phyloP scores from a whole-genome alignment of 2,888 invertebrate species.

The Acronicta leporina region DNA sequence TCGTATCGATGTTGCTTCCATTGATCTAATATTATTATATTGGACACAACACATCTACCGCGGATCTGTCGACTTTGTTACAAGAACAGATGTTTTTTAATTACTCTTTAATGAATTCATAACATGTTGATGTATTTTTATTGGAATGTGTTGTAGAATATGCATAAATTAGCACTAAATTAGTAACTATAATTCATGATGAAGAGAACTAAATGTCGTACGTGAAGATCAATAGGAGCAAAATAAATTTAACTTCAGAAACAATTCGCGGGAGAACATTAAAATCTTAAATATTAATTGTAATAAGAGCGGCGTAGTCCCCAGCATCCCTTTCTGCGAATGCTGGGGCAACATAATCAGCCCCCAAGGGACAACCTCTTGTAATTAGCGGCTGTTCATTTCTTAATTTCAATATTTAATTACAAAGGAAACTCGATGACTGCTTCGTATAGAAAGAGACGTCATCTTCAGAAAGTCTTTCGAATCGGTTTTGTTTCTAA shows the following conservation, averaged over 20 bases:
- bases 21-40: conserved; percentile 59
- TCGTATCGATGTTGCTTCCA: conserved; percentile 62
- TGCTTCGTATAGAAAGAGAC: conserved; percentile 83
- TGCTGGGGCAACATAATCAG: conserved; percentile 85
- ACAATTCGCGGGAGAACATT: conserved; percentile 68
- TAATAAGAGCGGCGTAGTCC: conserved; percentile 75
- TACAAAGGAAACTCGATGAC: conserved; percentile 89
- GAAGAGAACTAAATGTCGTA: conserved; percentile 4
- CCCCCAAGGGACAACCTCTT: conserved; percentile 88
- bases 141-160: conserved; percentile 25
- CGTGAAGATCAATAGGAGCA: conserved; percentile 14
- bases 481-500: conserved; percentile 82
- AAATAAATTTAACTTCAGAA: conserved; percentile 44
- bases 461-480: conserved; percentile 87
- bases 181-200: conserved; percentile 1
- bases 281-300: conserved; percentile 85
- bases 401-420: conserved; percentile 90
- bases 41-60: conserved; percentile 48
- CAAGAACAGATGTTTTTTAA: conserved; percentile 50
- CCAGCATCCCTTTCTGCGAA: conserved; percentile 83
- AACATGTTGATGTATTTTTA: conserved; percentile 36
- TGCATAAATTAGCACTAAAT: conserved; percentile 26
- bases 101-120: conserved; percentile 43
- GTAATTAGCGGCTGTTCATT: conserved; percentile 90
- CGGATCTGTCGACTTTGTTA: conserved; percentile 45